Percentiles rank a stretch among this genome's conserved stretches.
These are phyloP conservation scores for Drosophila bocqueti DNA, from an alignment of 1,140 invertebrate species.

Conservation along the genomic window DNA sequence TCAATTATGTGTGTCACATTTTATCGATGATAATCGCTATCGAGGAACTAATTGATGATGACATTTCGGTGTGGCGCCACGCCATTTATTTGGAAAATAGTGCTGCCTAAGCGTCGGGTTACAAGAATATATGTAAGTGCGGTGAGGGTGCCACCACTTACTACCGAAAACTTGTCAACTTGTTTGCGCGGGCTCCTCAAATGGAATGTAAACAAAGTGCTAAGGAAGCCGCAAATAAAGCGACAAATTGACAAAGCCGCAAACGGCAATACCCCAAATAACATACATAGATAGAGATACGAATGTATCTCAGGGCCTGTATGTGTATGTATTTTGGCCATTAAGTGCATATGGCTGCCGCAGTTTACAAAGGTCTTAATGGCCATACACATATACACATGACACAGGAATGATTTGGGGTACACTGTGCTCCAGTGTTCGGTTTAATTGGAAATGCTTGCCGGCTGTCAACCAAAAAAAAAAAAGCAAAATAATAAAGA, in stretches of 20 bases:
- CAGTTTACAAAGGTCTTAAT: constrained; percentile 62
- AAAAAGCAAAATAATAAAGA: constrained; percentile 57
- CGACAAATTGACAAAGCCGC: constrained; percentile 56
- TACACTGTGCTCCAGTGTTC: constrained; percentile 10
- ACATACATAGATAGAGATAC: constrained; percentile 26
- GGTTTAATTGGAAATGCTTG: constrained; percentile 73
- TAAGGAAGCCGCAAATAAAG: constrained; percentile 65
- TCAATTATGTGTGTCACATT: constrained; percentile 30
- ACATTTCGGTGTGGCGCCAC: constrained; percentile 33
- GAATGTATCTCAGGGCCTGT: constrained; percentile 20
- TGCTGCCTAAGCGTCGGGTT: constrained; percentile 22
- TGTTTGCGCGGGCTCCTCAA: constrained; percentile 38
- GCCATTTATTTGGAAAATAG: constrained; percentile 18
- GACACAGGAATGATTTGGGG: constrained; percentile 3
- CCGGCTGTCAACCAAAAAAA: constrained; percentile 54
- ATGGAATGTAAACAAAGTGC: constrained; percentile 62
- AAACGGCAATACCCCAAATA: constrained; percentile 34
- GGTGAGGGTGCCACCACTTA: neutral
- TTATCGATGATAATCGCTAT: constrained; percentile 12
- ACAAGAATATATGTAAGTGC: neutral
- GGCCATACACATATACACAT: constrained; percentile 19
- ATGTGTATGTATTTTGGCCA: constrained; percentile 54
- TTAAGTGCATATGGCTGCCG: constrained; percentile 76
- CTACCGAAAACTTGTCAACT: constrained; percentile 52
- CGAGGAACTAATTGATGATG: constrained; percentile 47